These are phyloP conservation scores for Lingula anatina DNA, from an alignment of 2,888 invertebrate species.

Conservation along the genomic window DNA sequence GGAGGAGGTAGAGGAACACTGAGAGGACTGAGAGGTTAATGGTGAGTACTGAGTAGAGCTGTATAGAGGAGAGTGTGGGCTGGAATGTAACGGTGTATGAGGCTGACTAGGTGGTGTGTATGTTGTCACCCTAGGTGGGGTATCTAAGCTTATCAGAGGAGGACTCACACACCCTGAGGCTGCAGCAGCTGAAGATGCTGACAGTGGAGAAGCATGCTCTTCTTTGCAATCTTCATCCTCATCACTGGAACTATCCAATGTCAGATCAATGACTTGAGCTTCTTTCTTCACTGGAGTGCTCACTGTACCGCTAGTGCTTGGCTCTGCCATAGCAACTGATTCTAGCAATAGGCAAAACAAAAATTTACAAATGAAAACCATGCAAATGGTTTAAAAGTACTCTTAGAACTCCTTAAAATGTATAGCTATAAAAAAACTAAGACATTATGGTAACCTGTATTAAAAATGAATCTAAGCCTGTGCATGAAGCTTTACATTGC, in stretches of 20 bases:
- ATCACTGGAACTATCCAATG: conserved; percentile 33
- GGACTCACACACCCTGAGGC: conserved; percentile 30
- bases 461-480: too few relatives aligned
- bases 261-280: conserved; percentile 41
- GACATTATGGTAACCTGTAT: too few relatives aligned
- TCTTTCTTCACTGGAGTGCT: conserved; percentile 23
- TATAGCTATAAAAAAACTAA: too few relatives aligned
- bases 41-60: too few relatives aligned
- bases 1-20: too few relatives aligned
- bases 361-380: not conserved
- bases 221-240: conserved; percentile 25
- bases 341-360: not conserved
- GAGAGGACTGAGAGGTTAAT: too few relatives aligned
- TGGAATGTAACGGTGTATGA: too few relatives aligned
- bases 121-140: too few relatives aligned
- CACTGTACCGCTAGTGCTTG: too few relatives aligned
- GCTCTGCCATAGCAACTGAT: not conserved
- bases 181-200: conserved; percentile 11
- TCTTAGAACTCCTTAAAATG: not conserved
- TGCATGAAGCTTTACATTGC: too few relatives aligned
- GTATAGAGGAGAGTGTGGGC: too few relatives aligned
- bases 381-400: not conserved
- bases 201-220: conserved; percentile 7
- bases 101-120: too few relatives aligned
- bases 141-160: conserved; percentile 27